Evolutionary conservation across 2,797 vertebrate species (phyloP).

Genomic region (Amblyraja radiata): DNA sequence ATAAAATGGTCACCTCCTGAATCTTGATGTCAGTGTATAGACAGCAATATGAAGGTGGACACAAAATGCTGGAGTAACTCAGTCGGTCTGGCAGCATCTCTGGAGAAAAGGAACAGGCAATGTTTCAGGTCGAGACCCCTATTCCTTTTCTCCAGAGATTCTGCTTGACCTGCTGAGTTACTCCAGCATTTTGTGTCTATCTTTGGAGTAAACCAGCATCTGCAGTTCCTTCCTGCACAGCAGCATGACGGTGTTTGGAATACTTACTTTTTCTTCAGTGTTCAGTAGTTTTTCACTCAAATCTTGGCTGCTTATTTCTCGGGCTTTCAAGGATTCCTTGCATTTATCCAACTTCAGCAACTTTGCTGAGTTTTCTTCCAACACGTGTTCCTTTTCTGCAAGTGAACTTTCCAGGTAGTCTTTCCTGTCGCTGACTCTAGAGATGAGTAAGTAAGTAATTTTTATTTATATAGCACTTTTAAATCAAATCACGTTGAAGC

Average conservation of each 20-base stretch:
- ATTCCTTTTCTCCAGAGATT: too few species aligned
- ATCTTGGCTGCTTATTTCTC: conserved; percentile 63
- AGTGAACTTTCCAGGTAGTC: conserved; percentile 75
- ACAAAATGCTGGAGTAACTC: too few species aligned
- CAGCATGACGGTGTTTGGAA: neutral
- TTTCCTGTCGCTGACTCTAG: conserved; percentile 72
- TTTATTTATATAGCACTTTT: too few species aligned
- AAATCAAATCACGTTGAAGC: too few species aligned
- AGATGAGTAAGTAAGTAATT: too few species aligned
- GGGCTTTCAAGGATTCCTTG: conserved; percentile 61
- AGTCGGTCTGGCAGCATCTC: too few species aligned
- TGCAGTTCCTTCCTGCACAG: too few species aligned
- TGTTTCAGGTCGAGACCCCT: too few species aligned
- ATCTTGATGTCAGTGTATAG: neutral
- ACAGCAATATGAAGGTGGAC: neutral
- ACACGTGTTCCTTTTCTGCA: conserved; percentile 73
- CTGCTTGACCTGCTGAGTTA: too few species aligned
- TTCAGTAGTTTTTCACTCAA: conserved; percentile 66
- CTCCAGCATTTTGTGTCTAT: too few species aligned
- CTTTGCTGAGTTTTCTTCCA: conserved; percentile 64
- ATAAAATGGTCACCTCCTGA: neutral
- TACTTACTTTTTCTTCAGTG: conserved; percentile 63
- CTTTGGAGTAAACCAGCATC: too few species aligned
- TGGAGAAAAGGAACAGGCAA: too few species aligned
- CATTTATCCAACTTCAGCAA: conserved; percentile 65